phyloP scores from a whole-genome alignment of 1,140 invertebrate species.

The Dolichoris vasculosae region DNA sequence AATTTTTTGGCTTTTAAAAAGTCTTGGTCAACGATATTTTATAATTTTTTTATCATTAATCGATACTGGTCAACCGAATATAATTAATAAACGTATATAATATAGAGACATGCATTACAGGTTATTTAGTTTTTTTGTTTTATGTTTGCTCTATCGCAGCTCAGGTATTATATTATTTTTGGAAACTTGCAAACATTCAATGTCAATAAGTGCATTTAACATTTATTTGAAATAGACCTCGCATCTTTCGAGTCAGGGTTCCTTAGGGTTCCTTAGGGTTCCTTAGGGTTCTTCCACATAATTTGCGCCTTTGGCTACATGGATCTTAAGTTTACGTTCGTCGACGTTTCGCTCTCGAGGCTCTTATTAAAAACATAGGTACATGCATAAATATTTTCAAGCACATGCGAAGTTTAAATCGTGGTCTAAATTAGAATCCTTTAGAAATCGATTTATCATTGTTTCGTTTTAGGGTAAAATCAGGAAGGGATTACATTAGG shows the following conservation, averaged over 20 bases:
- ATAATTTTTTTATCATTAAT: conserved; percentile 1
- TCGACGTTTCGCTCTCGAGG: not conserved
- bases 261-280: conserved; percentile 10
- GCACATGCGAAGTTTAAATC: conserved; percentile 6
- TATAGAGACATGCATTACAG: not conserved
- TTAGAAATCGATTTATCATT: conserved; percentile 8
- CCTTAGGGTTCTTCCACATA: conserved; percentile 3
- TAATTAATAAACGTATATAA: not conserved
- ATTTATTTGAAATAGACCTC: conserved; percentile 10
- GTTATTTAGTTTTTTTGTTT: conserved; percentile 30
- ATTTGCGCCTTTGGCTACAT: not conserved
- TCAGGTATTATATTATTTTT: not conserved
- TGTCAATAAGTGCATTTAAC: conserved; percentile 11
- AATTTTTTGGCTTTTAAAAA: no score
- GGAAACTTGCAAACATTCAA: conserved; percentile 26
- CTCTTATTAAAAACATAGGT: not conserved
- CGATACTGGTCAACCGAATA: not conserved
- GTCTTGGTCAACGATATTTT: conserved; percentile 9
- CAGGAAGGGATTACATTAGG: no score
- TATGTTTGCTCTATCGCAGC: conserved; percentile 2
- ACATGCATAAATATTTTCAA: conserved; percentile 9
- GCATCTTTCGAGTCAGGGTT: conserved; percentile 3
- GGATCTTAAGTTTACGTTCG: conserved; percentile 1
- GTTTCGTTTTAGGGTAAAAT: conserved; percentile 4
- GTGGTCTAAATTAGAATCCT: not conserved